Evolutionary conservation across 1,140 invertebrate genomes (phyloP).

Genomic region (Brachionus manjavacas): DNA sequence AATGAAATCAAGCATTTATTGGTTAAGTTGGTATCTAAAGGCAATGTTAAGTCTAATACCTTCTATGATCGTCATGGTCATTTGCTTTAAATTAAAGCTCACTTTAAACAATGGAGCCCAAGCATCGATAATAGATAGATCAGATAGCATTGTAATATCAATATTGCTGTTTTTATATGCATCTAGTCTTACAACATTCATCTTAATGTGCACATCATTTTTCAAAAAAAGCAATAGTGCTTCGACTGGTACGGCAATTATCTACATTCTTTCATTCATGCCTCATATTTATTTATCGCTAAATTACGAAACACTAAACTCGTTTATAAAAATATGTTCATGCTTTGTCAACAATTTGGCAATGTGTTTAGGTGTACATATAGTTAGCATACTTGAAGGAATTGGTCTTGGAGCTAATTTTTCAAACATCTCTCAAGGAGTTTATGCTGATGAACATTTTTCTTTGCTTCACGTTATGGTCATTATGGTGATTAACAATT

Average conservation of each 20-base stretch:
- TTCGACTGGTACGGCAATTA: slow-evolving; percentile 50
- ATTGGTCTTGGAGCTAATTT: slow-evolving; percentile 51
- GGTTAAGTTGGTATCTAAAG: slow-evolving; percentile 68
- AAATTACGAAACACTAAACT: slow-evolving; percentile 60
- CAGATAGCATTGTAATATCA: slow-evolving; percentile 59
- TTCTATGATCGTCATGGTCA: slow-evolving; percentile 60
- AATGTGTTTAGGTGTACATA: slow-evolving; percentile 51
- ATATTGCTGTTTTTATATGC: background rate
- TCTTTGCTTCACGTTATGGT: slow-evolving; percentile 52
- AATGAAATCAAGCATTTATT: slow-evolving; percentile 72
- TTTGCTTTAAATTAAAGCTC: slow-evolving; percentile 51
- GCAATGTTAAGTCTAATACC: slow-evolving; percentile 67
- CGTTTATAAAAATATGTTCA: slow-evolving; percentile 46
- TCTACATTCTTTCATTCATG: slow-evolving; percentile 53
- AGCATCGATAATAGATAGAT: slow-evolving; percentile 59
- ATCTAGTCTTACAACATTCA: slow-evolving; percentile 39
- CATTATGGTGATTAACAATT: slow-evolving; percentile 65
- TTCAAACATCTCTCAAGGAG: background rate
- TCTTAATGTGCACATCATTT: slow-evolving; percentile 43
- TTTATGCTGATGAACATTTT: slow-evolving; percentile 52
- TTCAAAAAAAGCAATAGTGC: slow-evolving; percentile 45
- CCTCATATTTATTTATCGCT: slow-evolving; percentile 61
- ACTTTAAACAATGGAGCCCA: background rate
- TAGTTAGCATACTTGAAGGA: slow-evolving; percentile 55
- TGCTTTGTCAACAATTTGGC: slow-evolving; percentile 52